phyloP scores from a whole-genome alignment of 2,113 vertebrate species.

The Sylvicapra grimmia region DNA sequence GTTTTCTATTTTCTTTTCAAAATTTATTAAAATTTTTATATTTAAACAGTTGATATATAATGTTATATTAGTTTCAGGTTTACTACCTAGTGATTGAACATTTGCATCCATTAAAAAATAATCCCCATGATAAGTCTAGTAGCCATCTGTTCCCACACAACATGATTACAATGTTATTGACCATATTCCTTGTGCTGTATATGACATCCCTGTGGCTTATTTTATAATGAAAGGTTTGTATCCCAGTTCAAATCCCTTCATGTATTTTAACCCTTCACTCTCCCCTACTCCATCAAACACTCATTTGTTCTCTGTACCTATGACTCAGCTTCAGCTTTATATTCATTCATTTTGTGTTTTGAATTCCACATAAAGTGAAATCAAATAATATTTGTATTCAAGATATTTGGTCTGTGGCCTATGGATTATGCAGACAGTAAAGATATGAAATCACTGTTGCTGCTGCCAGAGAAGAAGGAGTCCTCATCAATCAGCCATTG shows the following conservation, averaged over 20 bases:
- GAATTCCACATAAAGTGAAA: background rate
- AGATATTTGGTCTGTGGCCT: slow-evolving; percentile 91
- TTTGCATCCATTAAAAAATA: background rate
- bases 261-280: background rate
- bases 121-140: background rate
- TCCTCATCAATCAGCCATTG: slow-evolving; percentile 57
- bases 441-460: slow-evolving; percentile 87
- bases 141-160: background rate
- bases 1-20: background rate
- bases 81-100: background rate
- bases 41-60: background rate
- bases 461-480: slow-evolving; percentile 70
- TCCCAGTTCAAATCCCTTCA: background rate
- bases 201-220: background rate
- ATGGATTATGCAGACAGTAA: slow-evolving; percentile 86
- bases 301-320: background rate
- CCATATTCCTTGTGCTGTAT: background rate
- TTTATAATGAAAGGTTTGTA: background rate
- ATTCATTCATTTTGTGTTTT: background rate
- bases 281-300: background rate
- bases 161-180: background rate
- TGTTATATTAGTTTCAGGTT: background rate
- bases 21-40: background rate
- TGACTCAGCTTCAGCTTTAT: background rate
- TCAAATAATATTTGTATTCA: slow-evolving; percentile 49